Conservation (phyloP, 2,113 vertebrate genomes). For the Cygnus atratus region DNA sequence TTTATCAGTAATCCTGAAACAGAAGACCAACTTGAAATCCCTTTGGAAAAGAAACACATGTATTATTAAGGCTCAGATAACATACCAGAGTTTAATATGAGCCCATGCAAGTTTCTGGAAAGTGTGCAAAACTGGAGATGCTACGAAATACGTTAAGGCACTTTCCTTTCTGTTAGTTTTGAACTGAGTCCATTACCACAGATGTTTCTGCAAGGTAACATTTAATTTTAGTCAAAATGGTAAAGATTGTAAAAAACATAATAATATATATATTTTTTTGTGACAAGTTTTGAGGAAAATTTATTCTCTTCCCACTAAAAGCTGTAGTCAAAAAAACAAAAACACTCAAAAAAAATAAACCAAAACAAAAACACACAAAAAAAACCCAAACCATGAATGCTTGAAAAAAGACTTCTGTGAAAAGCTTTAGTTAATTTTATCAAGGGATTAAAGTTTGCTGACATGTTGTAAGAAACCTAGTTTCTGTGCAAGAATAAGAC, state of each 20-base stretch:
- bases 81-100: neutral
- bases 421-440: neutral
- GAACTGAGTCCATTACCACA: neutral
- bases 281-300: neutral
- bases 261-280: neutral
- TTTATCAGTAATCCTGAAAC: constrained; percentile 1
- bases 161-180: neutral
- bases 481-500: neutral
- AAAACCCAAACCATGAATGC: neutral
- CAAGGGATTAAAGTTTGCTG: neutral
- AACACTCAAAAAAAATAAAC: no score
- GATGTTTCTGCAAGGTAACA: neutral
- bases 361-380: no score
- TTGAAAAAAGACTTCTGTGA: neutral
- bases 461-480: neutral
- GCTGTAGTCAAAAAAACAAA: neutral
- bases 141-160: neutral
- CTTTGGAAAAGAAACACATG: neutral
- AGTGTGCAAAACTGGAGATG: neutral
- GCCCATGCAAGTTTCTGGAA: neutral
- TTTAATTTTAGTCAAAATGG: neutral
- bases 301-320: neutral
- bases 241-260: neutral
- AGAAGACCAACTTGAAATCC: neutral
- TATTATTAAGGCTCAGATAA: neutral